phyloP scores from a whole-genome alignment of 1,140 invertebrate species.

The Bombus consobrinus region DNA sequence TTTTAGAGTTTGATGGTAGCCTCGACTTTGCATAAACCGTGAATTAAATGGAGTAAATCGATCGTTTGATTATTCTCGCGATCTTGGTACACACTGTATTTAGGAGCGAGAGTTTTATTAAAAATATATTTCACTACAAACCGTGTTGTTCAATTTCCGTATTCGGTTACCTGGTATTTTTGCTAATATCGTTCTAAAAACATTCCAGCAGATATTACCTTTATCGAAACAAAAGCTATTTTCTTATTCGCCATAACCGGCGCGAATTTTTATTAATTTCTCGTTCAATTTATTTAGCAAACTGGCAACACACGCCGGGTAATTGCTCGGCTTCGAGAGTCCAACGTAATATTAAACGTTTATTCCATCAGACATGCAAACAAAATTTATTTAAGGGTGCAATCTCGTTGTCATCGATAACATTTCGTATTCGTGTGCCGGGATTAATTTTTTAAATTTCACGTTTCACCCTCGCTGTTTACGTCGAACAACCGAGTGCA shows the following conservation, averaged over 20 bases:
- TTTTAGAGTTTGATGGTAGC: background rate
- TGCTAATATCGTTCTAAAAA: background rate
- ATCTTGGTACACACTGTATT: background rate
- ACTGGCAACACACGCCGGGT: background rate
- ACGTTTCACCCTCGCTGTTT: background rate
- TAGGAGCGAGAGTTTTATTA: background rate
- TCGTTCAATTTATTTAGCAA: slow-evolving; percentile 15
- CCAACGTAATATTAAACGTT: background rate
- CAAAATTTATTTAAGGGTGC: slow-evolving; percentile 6
- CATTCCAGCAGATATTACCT: background rate
- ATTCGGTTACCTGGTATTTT: background rate
- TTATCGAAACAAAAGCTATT: background rate
- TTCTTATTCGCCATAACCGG: background rate
- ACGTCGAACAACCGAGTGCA: background rate
- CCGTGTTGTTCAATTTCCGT: background rate
- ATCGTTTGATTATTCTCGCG: background rate
- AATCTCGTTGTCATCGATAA: background rate
- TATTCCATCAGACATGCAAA: background rate
- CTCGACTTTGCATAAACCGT: background rate
- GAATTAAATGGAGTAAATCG: no score
- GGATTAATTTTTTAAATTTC: slow-evolving; percentile 3
- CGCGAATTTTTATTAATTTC: background rate
- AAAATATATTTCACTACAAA: background rate
- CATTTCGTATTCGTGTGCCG: background rate
- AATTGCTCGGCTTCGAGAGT: background rate